These are phyloP conservation scores for Naso thynnoides DNA, from an alignment of 2,797 vertebrate species.

Conservation along the genomic window DNA sequence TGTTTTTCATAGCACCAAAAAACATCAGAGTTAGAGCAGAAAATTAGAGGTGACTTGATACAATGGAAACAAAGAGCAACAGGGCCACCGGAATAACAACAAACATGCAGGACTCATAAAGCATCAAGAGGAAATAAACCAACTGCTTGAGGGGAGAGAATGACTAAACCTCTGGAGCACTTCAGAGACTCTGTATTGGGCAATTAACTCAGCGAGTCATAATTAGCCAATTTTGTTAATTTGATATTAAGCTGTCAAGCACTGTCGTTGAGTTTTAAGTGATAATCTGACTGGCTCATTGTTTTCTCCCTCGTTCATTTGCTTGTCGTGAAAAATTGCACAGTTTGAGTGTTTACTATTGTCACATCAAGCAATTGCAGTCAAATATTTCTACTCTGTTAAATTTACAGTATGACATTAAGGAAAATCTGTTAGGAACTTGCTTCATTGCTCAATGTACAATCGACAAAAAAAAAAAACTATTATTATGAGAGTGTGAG, in stretches of 20 bases:
- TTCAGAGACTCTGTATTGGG: slow-evolving; percentile 86
- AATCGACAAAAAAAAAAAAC: neutral
- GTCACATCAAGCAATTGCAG: slow-evolving; percentile 70
- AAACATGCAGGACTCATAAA: slow-evolving; percentile 72
- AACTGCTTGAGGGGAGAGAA: slow-evolving; percentile 83
- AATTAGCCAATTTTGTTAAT: slow-evolving; percentile 91
- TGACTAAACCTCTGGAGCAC: slow-evolving; percentile 85
- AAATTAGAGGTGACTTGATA: neutral
- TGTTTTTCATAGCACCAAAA: slow-evolving; percentile 20
- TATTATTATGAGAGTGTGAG: neutral
- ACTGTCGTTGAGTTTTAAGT: slow-evolving; percentile 86
- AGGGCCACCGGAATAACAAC: slow-evolving; percentile 64
- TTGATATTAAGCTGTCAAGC: slow-evolving; percentile 89
- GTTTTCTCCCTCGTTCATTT: slow-evolving; percentile 84
- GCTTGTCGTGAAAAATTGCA: slow-evolving; percentile 82
- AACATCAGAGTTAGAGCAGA: slow-evolving; percentile 18
- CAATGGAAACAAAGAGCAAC: slow-evolving; percentile 39
- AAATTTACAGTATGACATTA: slow-evolving; percentile 67
- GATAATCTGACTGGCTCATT: slow-evolving; percentile 86
- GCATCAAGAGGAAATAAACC: slow-evolving; percentile 79
- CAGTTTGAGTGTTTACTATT: slow-evolving; percentile 83
- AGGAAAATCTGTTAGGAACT: slow-evolving; percentile 39
- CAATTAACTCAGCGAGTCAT: slow-evolving; percentile 88
- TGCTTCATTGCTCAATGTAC: slow-evolving; percentile 1
- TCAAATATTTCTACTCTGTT: slow-evolving; percentile 64